Conservation (phyloP, 2,888 invertebrate species). For the Drosophila putrida region DNA sequence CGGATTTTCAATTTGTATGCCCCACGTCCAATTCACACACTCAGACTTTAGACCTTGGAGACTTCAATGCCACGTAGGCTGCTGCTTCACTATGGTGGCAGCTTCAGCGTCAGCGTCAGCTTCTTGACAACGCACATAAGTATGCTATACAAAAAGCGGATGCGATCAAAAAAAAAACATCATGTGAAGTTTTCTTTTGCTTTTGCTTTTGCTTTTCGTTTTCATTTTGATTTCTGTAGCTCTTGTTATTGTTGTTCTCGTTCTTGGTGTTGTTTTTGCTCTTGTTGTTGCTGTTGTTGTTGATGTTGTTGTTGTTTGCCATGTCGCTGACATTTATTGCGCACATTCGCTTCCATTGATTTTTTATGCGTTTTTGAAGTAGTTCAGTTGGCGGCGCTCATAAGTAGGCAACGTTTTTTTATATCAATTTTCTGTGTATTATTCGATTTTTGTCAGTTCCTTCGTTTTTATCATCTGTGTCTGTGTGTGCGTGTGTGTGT, state of each 20-base stretch:
- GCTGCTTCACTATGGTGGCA: constrained; percentile 19
- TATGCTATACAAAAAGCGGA: constrained; percentile 50
- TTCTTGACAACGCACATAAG: constrained; percentile 55
- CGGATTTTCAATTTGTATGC: constrained; percentile 78
- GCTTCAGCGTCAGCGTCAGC: constrained; percentile 11
- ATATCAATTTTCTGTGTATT: constrained; percentile 34
- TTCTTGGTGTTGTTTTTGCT: constrained; percentile 23
- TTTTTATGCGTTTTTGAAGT: constrained; percentile 80
- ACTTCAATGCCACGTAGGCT: constrained; percentile 10
- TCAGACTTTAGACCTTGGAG: constrained; percentile 8
- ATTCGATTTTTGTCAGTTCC: constrained; percentile 46
- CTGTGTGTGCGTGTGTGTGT: constrained; percentile 13
- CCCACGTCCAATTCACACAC: constrained; percentile 56
- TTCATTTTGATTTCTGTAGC: constrained; percentile 37
- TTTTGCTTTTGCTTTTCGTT: constrained; percentile 57
- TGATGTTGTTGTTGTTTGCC: constrained; percentile 39
- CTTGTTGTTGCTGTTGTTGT: not conserved
- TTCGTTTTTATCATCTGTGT: constrained; percentile 10
- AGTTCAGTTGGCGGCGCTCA: constrained; percentile 66
- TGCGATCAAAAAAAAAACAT: constrained; percentile 24
- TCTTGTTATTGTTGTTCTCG: constrained; percentile 4
- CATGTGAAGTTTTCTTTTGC: constrained; percentile 69
- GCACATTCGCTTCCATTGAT: constrained; percentile 78
- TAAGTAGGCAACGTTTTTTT: constrained; percentile 69
- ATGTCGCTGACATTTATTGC: constrained; percentile 79